Percentiles rank a stretch among this genome's conserved stretches.
phyloP scores from a whole-genome alignment of 1,140 invertebrate genomes.

The Aphelinus atriplicis region DNA sequence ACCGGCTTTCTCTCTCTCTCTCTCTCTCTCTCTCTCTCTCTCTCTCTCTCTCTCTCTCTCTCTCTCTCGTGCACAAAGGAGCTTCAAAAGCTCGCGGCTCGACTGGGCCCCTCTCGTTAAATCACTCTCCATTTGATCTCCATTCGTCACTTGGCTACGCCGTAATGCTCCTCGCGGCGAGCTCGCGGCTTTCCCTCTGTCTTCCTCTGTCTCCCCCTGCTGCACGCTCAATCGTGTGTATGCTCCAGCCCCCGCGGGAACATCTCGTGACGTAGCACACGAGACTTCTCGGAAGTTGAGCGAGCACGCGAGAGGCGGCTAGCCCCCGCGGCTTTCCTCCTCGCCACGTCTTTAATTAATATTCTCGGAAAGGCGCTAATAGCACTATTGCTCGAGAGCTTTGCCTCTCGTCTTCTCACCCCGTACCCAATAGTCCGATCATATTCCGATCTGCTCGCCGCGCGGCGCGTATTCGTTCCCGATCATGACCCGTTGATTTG shows the following conservation, averaged over 20 bases:
- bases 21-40: constrained; percentile 8
- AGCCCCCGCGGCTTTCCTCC: constrained; percentile 20
- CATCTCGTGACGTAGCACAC: neutral
- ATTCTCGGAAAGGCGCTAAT: constrained; percentile 50
- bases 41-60: constrained; percentile 14
- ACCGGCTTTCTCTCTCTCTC: neutral
- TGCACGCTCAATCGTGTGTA: too few species aligned
- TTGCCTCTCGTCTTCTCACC: too few species aligned
- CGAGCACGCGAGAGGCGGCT: neutral
- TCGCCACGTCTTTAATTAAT: constrained; percentile 46
- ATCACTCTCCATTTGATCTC: constrained; percentile 33
- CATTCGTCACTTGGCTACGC: constrained; percentile 27
- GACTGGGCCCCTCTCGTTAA: constrained; percentile 1
- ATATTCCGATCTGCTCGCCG: too few species aligned
- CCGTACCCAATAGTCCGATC: too few species aligned
- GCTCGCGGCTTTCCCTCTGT: too few species aligned
- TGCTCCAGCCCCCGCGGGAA: too few species aligned
- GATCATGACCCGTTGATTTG: too few species aligned
- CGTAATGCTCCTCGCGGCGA: constrained; percentile 2
- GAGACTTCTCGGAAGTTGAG: constrained; percentile 37
- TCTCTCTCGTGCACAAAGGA: neutral
- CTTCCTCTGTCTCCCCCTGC: neutral
- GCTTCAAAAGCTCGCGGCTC: too few species aligned
- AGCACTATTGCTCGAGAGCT: constrained; percentile 22
- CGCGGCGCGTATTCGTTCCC: too few species aligned